Base-by-base conservation (phyloP, 1,140 invertebrate genomes). In the Cyclina sinensis region DNA sequence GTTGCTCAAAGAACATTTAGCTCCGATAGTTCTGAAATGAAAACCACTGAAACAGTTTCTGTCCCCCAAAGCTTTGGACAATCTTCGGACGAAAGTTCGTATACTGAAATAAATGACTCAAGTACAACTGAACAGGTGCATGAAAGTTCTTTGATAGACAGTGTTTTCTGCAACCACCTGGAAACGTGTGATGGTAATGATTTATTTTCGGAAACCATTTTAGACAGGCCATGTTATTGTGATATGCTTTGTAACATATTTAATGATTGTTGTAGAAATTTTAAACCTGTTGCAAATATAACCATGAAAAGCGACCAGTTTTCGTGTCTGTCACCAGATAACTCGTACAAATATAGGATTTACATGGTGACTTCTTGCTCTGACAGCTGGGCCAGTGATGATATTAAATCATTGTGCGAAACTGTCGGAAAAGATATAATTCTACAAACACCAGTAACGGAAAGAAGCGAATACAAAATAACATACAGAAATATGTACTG, bases 401-500 rank as follows among this genome's bases (percentile, higher is more conserved):
- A 27, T 12, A 54, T 24, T 24, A 78, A n/a, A 32, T 39, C 16
- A 24, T 78, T 78, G 18, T 78, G 74, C n/a, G 74, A 78, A 27
- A 21, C 39, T 27, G 0, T 5, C 14, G 3, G 1, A 14, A 30
- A 78, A 27, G 74, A 78, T 27, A 5, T 78, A 51, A 21, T 78
- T 51, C 24, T 54, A 24, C 1, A 39, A 24, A 24, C 39, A 21
- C 74, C 74, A 32, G 74, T 78, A n/a, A 43, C 48, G 39, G 65
- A 70, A 4, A 46, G 24, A 16, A n/a, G 39, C 30, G 74, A 78
- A 21, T 27, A 32, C 14, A 78, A 51, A 48, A 24, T 78, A 12
- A 51, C 39, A n/a, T 78, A 78, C 32, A 78, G n/a, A 78, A 78
- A 78, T 54, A 78, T 48, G 43, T 54, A 78, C 51, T 78, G 74